These are phyloP conservation scores for Caradrina kadenii DNA, from an alignment of 2,888 invertebrate species.

Conservation along the genomic window DNA sequence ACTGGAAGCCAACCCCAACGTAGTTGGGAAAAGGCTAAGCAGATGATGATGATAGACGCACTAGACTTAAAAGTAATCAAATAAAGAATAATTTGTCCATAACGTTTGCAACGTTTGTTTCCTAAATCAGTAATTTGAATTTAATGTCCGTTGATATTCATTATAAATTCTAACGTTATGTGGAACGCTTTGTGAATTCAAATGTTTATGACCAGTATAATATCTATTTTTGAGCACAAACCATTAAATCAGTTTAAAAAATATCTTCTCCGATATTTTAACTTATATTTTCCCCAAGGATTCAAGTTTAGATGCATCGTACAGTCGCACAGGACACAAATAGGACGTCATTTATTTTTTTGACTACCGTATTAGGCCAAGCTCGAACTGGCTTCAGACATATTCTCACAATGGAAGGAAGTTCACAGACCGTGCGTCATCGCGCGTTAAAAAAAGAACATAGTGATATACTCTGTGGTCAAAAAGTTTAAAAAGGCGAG, in stretches of 20 bases:
- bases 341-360: conserved; percentile 61
- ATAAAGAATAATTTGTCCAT: no score
- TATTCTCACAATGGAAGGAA: conserved; percentile 89
- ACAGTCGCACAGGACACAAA: conserved; percentile 49
- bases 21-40: no score
- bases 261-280: conserved; percentile 19
- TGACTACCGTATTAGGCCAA: conserved; percentile 63
- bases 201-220: conserved; percentile 5
- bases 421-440: conserved; percentile 88
- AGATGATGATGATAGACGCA: no score
- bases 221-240: conserved; percentile 10
- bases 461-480: conserved; percentile 50
- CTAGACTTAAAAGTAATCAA: no score
- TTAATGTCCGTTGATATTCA: neutral
- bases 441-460: conserved; percentile 58
- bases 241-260: neutral
- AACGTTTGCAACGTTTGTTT: conserved; percentile 2
- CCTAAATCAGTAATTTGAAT: conserved; percentile 4
- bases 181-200: conserved; percentile 20
- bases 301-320: conserved; percentile 33
- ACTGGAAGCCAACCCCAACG: no score
- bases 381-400: conserved; percentile 63
- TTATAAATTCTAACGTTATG: conserved; percentile 12
- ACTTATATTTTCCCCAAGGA: conserved; percentile 39
- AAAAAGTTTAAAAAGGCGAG: conserved; percentile 73